Percentiles rank a stretch among this genome's conserved stretches.
Evolutionary conservation across 2,797 vertebrate species (phyloP).

Genomic region (Kryptopterus vitreolus): DNA sequence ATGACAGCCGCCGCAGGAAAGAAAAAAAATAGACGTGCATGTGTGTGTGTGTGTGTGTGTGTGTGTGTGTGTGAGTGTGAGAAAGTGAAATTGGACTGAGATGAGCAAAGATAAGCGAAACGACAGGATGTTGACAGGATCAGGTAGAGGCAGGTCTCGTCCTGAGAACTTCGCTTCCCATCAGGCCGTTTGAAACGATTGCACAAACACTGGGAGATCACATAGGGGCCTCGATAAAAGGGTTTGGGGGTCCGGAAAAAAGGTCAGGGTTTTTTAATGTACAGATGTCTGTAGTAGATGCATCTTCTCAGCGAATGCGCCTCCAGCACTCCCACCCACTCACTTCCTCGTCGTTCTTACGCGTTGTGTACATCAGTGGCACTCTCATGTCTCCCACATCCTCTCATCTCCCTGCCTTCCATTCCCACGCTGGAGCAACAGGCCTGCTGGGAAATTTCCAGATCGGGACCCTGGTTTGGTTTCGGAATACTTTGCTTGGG

Average conservation of each 20-base stretch:
- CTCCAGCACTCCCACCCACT: slow-evolving; percentile 13
- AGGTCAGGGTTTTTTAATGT: not conserved
- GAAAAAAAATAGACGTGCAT: not conserved
- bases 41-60: slow-evolving; percentile 12
- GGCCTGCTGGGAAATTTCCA: slow-evolving; percentile 64
- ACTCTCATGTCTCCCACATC: slow-evolving; percentile 64
- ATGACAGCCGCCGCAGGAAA: slow-evolving; percentile 48
- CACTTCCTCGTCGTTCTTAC: slow-evolving; percentile 49
- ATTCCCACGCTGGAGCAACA: slow-evolving; percentile 69
- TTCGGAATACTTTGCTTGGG: slow-evolving; percentile 51
- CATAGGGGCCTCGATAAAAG: not conserved
- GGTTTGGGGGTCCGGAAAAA: not conserved
- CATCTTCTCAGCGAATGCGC: not conserved
- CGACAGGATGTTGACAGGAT: slow-evolving; percentile 48
- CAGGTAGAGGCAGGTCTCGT: slow-evolving; percentile 66
- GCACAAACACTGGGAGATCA: slow-evolving; percentile 8
- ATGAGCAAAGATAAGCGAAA: slow-evolving; percentile 55
- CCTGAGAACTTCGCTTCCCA: slow-evolving; percentile 63
- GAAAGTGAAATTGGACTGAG: slow-evolving; percentile 43
- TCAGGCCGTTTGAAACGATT: slow-evolving; percentile 39
- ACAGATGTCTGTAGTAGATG: not conserved
- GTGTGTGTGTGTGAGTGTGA: slow-evolving; percentile 35
- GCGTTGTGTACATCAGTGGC: slow-evolving; percentile 58
- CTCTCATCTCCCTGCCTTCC: slow-evolving; percentile 66
- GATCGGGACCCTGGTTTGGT: slow-evolving; percentile 55